A percentile compares a stretch with the other conserved stretches of the same genome.
phyloP scores from a whole-genome alignment of 2,888 invertebrate species.

The Eudasyphora cyanicolor region DNA sequence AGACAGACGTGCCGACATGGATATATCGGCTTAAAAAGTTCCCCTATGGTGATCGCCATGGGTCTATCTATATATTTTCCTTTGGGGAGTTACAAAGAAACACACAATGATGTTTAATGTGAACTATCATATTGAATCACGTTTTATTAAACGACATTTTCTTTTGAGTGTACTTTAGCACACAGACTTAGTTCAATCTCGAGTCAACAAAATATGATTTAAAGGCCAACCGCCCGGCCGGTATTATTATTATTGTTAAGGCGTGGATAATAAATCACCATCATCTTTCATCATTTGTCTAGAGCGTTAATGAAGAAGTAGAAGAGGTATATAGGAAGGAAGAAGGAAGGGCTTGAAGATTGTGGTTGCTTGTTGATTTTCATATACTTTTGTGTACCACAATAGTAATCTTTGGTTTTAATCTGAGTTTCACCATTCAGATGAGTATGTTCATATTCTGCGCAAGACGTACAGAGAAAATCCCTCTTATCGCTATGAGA shows the following conservation, averaged over 20 bases:
- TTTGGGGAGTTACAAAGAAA: too few species aligned
- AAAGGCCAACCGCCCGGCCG: too few species aligned
- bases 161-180: background rate
- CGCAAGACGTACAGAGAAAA: background rate
- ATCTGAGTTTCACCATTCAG: background rate
- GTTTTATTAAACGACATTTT: too few species aligned
- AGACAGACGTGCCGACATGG: too few species aligned
- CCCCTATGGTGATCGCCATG: too few species aligned
- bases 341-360: background rate
- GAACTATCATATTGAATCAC: too few species aligned
- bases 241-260: constrained; percentile 25
- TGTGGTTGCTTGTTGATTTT: background rate
- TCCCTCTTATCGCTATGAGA: background rate
- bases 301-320: constrained; percentile 44
- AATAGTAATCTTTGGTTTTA: background rate
- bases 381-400: background rate
- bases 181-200: background rate
- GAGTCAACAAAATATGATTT: background rate
- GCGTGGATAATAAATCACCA: constrained; percentile 56
- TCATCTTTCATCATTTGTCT: constrained; percentile 52
- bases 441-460: background rate
- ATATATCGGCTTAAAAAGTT: too few species aligned
- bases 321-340: background rate
- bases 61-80: too few species aligned
- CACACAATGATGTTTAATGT: too few species aligned